A percentile compares a stretch with the other conserved stretches of the same genome.
Evolutionary conservation across 2,888 invertebrate species (phyloP).

Genomic region (Fragum whitleyi): DNA sequence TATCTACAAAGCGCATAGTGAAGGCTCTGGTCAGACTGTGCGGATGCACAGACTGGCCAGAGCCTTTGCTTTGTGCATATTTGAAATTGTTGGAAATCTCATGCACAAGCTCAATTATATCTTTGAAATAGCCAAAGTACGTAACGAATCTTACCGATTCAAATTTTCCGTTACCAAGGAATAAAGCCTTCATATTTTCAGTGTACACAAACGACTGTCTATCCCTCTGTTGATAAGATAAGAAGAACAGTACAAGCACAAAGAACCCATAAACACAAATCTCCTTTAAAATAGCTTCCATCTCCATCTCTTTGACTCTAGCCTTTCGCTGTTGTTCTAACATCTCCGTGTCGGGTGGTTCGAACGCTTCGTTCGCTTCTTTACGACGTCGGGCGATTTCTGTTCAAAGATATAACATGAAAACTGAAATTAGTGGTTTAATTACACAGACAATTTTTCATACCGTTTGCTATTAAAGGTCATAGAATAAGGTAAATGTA

Average conservation of each 20-base stretch:
- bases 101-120: too few species aligned
- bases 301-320: conserved; percentile 82
- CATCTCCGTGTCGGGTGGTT: conserved; percentile 80
- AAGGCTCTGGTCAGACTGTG: too few species aligned
- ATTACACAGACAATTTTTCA: too few species aligned
- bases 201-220: conserved; percentile 77
- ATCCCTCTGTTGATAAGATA: conserved; percentile 84
- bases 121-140: too few species aligned
- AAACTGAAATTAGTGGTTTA: not conserved
- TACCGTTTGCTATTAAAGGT: too few species aligned
- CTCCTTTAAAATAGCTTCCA: conserved; percentile 84
- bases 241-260: conserved; percentile 83
- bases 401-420: conserved; percentile 59
- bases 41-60: too few species aligned
- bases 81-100: too few species aligned
- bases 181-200: conserved; percentile 78
- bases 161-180: conserved; percentile 71
- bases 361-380: conserved; percentile 75
- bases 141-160: conserved; percentile 71
- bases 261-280: conserved; percentile 83
- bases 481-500: too few species aligned
- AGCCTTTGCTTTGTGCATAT: too few species aligned
- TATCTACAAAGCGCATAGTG: too few species aligned
- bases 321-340: conserved; percentile 77
- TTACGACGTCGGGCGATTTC: conserved; percentile 79